Evolutionary conservation across 1,140 invertebrate species (phyloP).

Genomic region (Prorops nasuta): DNA sequence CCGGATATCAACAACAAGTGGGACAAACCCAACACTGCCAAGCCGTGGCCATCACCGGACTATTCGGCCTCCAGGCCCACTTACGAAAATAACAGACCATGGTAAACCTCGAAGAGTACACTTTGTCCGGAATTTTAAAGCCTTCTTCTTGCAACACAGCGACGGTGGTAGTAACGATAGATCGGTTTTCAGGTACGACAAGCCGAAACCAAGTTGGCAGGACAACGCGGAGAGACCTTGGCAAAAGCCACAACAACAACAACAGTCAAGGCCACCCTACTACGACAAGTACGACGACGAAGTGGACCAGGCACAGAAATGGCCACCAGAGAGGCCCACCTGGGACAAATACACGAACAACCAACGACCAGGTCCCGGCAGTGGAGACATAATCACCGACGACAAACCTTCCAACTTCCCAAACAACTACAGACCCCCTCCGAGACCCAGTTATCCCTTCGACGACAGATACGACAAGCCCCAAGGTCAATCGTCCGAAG

Average conservation of each 20-base stretch:
- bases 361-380: conserved; percentile 27
- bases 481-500: conserved; percentile 29
- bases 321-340: conserved; percentile 48
- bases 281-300: conserved; percentile 34
- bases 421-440: conserved; percentile 33
- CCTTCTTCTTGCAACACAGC: too few relatives aligned
- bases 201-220: conserved; percentile 41
- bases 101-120: conserved; percentile 24
- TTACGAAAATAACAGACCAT: conserved; percentile 44
- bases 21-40: conserved; percentile 44
- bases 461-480: conserved; percentile 40
- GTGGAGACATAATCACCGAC: conserved; percentile 65
- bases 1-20: conserved; percentile 46
- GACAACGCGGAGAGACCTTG: conserved; percentile 43
- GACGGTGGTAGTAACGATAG: too few relatives aligned
- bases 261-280: conserved; percentile 23
- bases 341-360: conserved; percentile 40
- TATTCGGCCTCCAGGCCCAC: conserved; percentile 28
- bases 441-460: conserved; percentile 31
- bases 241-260: conserved; percentile 24
- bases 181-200: conserved; percentile 38
- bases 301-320: conserved; percentile 44
- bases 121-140: not conserved
- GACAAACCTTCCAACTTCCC: conserved; percentile 67
- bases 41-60: conserved; percentile 42